Conservation (phyloP, 2,113 vertebrate genomes). For the Lathamus discolor region DNA sequence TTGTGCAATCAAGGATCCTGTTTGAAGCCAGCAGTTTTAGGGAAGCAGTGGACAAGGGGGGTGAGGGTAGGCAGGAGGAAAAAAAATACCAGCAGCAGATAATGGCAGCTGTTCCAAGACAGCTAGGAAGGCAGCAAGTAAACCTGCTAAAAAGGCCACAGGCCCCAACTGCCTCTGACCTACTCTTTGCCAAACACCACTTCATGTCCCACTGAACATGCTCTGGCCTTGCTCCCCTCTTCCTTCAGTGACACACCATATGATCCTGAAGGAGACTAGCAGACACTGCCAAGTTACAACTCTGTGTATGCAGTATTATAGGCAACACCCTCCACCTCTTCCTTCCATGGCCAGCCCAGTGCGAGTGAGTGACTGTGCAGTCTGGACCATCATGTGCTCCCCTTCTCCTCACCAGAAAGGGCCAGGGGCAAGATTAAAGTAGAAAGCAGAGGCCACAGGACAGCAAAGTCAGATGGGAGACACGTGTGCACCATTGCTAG, state of each 20-base stretch:
- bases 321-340: not conserved
- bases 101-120: not conserved
- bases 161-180: not conserved
- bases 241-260: not conserved
- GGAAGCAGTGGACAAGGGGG: not conserved
- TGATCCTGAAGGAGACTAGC: not conserved
- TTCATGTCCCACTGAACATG: not conserved
- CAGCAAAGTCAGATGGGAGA: not conserved
- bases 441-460: conserved; percentile 28
- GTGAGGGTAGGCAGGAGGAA: not conserved
- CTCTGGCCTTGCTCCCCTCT: not conserved
- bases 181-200: not conserved
- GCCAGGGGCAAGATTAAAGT: not conserved
- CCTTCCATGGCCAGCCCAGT: not conserved
- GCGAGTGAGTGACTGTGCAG: not conserved
- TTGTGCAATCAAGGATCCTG: conserved; percentile 12
- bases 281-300: not conserved
- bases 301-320: not conserved
- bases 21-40: conserved; percentile 8
- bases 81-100: not conserved
- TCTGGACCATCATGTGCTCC: not conserved
- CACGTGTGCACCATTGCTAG: not conserved
- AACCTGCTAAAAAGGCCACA: not conserved
- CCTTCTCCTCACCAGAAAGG: not conserved
- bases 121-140: not conserved